Evolutionary conservation across 1,140 invertebrate species (phyloP), one percentile per base, ranked within the genome.

Genomic region (Antheraea mylitta): DNA sequence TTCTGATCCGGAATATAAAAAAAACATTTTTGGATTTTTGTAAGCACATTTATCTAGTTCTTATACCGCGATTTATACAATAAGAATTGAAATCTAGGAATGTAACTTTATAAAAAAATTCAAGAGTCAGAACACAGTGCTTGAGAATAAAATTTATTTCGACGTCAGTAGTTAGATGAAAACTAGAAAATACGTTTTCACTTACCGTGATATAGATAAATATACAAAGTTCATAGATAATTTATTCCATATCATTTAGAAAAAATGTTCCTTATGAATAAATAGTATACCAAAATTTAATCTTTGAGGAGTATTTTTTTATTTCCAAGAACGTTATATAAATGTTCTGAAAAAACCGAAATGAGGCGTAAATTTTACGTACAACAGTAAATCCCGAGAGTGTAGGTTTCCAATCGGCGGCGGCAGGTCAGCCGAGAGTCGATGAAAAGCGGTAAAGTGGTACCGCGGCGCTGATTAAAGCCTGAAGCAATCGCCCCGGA

Each of bases 401-500:
- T 88, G 80, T 83, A 83, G 86, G 83, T 87, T 91, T 89, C 87
- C 89, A 89, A 91, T 91, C 87, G 89, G 77, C 81, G 77, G 73
- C 78, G 77, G 76, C 80, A 73, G 89, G 89, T 89, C 89, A 91
- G 87, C 75, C 78, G 87, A 76, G 86, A 87, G 86, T 87, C 87
- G 89, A 89, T 90, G 89, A 85, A 89, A 89, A 89, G 86, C 86
- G 87, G 89, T 89, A 89, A 89, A 91, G 85, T 91, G 86, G 86
- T 86, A 83, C 86, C 82, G 86, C 76, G 75, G 82, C 81, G 86
- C 88, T 91, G 89, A 91, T 91, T 91, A 91, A 91, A 90, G 87
- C 87, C 87, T 86, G 83, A 75, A 91, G 89, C 89, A 91, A 91
- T 91, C 87, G 87, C 87, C 83, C 76, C 85, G 86, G 87, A 88